Base-by-base conservation (phyloP, 2,113 vertebrate species). In the Bambusicola thoracicus region DNA sequence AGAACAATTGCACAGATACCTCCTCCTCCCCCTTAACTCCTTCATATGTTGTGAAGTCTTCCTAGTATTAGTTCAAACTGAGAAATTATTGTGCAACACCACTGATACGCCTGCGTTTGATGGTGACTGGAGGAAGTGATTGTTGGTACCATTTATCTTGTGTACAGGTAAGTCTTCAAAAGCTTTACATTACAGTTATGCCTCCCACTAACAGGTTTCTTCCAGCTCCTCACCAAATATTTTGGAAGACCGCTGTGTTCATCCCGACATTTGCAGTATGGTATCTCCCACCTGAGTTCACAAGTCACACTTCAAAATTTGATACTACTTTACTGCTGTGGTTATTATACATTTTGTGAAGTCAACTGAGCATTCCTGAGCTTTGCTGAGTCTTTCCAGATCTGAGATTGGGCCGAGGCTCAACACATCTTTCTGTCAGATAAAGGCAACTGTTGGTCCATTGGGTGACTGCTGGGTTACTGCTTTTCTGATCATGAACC, bases 241-340 rank as follows among this genome's bases (percentile, higher is more conserved):
- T 10, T 1, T 3, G 17, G 22, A 24, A 80, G 20, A 20, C 43
- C 51, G 41, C 41, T 36, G 17, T 22, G 2, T 4, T 68, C 34
- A 30, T 22, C 18, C 48, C 34, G 36, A 11, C 5, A 32, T 10
- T 22, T 27, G 40, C 38, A 17, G 41, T 43, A 4, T 0, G 0
- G 32, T 53, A 8, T 21, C 5, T 81, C 15, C 49, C 41, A 21
- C 62, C 41, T 78, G 48, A 30, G 38, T 30, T 53, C 7, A 0
- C 8, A 7, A 1, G 1, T 72, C 76, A 11, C 18, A 2, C 16
- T 69, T 41, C 24, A 6, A 40, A 68, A 38, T 55, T 6, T 15
- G 11, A 3, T 55, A 2, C 2, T 41, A 40, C 13, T 49, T 30
- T 44, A 7, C 76, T 72, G 11, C 46, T 3, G 1, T 11, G 12